Conservation (phyloP, 2,113 vertebrate species). For the Albula goreensis region DNA sequence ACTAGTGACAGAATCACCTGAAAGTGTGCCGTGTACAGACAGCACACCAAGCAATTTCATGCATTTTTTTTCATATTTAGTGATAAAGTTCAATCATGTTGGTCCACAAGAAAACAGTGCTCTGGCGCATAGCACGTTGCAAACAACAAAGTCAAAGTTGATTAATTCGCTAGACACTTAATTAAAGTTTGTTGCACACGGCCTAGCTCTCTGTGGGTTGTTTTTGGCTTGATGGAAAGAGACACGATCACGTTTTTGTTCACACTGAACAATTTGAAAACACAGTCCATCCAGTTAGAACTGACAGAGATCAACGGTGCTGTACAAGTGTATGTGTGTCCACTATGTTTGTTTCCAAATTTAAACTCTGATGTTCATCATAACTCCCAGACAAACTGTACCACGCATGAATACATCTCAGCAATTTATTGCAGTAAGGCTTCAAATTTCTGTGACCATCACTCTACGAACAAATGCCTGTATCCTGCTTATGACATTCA, state of each 20-base stretch:
- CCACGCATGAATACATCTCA: neutral
- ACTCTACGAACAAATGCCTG: no score
- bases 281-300: neutral
- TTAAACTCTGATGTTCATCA: neutral
- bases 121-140: no score
- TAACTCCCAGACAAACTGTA: neutral
- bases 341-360: neutral
- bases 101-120: neutral
- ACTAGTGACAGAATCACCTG: neutral
- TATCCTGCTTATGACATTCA: neutral
- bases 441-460: neutral
- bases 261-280: neutral
- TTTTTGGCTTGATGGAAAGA: neutral
- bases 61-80: neutral
- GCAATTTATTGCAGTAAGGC: neutral
- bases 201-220: neutral
- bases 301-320: neutral
- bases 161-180: no score
- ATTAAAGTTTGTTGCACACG: no score
- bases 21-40: neutral
- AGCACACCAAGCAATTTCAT: neutral
- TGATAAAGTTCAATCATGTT: neutral
- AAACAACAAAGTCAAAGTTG: no score
- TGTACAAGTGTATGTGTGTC: neutral
- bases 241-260: neutral